These are phyloP conservation scores for Alaudala cheleensis DNA, from an alignment of 2,113 vertebrate species.

Conservation along the genomic window DNA sequence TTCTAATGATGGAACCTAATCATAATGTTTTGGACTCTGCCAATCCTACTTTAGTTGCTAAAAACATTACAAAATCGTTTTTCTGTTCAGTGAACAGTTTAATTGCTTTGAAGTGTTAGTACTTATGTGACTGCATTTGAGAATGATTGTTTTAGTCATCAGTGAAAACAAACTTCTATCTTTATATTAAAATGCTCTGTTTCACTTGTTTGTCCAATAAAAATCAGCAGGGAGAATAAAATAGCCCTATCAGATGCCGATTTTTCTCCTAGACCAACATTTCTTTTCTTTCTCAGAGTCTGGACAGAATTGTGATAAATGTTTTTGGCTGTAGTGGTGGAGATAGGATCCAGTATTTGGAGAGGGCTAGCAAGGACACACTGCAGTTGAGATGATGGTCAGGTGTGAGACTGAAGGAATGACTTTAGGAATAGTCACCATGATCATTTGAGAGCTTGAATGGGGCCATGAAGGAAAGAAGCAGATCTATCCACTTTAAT, in stretches of 20 bases:
- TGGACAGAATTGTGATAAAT: not conserved
- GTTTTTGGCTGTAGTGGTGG: not conserved
- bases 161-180: not conserved
- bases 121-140: not conserved
- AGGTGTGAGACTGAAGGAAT: not conserved
- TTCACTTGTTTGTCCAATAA: not conserved
- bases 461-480: not conserved
- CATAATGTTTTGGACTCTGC: not conserved
- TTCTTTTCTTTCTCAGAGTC: not conserved
- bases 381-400: not conserved
- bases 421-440: not conserved
- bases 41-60: conserved; percentile 9
- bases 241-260: not conserved
- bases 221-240: not conserved
- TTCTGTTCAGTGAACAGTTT: conserved; percentile 36
- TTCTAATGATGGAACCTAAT: not conserved
- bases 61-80: not conserved
- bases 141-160: not conserved
- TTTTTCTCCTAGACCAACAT: not conserved
- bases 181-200: not conserved
- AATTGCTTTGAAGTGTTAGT: conserved; percentile 36
- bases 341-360: not conserved
- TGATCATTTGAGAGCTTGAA: not conserved
- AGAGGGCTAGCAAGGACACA: not conserved
- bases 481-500: not conserved